phyloP scores from a whole-genome alignment of 2,113 vertebrate genomes.

The Electrona antarctica region DNA sequence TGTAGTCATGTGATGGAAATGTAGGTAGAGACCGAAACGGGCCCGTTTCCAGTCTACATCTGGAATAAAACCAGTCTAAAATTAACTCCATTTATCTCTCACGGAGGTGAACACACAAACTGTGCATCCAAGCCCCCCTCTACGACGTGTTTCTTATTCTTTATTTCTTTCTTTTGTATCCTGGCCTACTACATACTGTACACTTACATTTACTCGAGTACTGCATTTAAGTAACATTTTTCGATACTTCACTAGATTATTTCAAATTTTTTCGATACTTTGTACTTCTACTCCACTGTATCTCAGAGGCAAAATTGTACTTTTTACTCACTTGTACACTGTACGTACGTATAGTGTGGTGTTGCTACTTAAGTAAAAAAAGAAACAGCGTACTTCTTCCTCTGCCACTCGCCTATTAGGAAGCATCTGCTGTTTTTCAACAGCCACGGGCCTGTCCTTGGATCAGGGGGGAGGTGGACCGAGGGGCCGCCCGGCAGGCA shows the following conservation, averaged over 20 bases:
- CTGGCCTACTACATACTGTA: too few relatives aligned
- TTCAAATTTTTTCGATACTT: too few relatives aligned
- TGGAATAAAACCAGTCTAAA: conserved; percentile 5
- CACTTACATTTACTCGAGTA: too few relatives aligned
- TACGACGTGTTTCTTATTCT: conserved; percentile 1
- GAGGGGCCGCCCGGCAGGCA: too few relatives aligned
- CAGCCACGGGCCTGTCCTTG: conserved; percentile 57
- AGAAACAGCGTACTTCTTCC: too few relatives aligned
- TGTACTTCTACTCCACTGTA: too few relatives aligned
- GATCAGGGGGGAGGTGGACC: conserved; percentile 23
- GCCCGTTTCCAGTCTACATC: conserved; percentile 13
- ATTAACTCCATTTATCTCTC: conserved; percentile 28
- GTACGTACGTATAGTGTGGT: too few relatives aligned
- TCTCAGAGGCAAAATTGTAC: too few relatives aligned
- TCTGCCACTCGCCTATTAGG: conserved; percentile 16
- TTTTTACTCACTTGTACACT: too few relatives aligned
- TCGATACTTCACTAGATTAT: too few relatives aligned
- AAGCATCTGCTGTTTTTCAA: conserved; percentile 69
- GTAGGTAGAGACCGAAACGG: not conserved
- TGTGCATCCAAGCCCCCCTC: conserved; percentile 24
- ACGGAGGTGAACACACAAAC: not conserved
- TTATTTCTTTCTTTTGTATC: conserved; percentile 8
- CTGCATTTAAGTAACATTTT: too few relatives aligned
- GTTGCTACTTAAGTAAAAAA: too few relatives aligned
- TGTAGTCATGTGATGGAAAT: not conserved